phyloP scores from a whole-genome alignment of 2,113 vertebrate species.

The Irena cyanogastra region DNA sequence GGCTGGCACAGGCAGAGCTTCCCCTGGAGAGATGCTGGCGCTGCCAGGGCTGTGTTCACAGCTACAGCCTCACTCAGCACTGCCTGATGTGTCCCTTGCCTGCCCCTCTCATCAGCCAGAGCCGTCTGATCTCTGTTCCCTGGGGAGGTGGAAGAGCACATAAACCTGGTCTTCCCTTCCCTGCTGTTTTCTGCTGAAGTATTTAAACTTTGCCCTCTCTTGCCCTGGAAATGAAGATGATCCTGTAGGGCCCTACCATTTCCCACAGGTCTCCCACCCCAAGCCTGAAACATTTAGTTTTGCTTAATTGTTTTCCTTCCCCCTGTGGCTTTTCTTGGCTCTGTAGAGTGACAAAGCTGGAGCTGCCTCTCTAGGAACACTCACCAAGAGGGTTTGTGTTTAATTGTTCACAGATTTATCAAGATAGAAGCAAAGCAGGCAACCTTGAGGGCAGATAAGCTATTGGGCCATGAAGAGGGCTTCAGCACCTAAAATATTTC shows the following conservation, averaged over 20 bases:
- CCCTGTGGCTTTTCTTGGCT: neutral
- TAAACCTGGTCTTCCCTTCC: neutral
- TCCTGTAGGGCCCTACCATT: neutral
- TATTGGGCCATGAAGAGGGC: neutral
- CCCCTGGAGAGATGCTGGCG: neutral
- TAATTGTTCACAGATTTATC: neutral
- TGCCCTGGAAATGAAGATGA: neutral
- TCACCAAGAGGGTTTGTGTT: neutral
- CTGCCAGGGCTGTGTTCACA: neutral
- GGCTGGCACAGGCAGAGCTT: neutral
- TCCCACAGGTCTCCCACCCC: neutral
- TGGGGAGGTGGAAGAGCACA: neutral
- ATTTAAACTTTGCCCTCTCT: neutral
- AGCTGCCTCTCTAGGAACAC: neutral
- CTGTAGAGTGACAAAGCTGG: rapidly evolving
- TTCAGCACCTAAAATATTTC: neutral
- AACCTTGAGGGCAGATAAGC: neutral
- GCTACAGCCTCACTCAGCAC: neutral
- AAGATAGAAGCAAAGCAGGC: neutral
- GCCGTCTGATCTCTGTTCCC: neutral
- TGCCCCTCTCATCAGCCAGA: neutral
- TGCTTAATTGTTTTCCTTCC: neutral
- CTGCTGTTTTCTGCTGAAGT: neutral
- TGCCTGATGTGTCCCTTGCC: neutral
- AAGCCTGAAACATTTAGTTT: neutral